phyloP scores from a whole-genome alignment of 2,113 vertebrate genomes.

The Protobothrops flavoviridis region DNA sequence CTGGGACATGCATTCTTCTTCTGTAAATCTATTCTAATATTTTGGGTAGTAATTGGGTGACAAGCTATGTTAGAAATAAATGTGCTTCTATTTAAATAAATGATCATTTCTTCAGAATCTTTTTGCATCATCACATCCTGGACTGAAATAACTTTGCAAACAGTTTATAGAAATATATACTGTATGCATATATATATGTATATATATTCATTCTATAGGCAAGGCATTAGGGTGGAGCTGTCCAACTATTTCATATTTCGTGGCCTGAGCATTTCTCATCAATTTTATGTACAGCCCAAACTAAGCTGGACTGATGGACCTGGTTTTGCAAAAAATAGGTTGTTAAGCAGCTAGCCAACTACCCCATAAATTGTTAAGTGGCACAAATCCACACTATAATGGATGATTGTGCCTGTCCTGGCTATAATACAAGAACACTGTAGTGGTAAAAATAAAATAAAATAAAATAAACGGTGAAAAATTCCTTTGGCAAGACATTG shows the following conservation, averaged over 20 bases:
- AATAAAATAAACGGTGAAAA: slow-evolving; percentile 37
- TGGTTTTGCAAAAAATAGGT: not conserved
- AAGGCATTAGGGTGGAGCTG: not conserved
- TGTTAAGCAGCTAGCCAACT: not conserved
- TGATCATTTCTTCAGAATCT: not conserved
- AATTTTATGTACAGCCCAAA: not conserved
- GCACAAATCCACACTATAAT: not conserved
- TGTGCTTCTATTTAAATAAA: not conserved
- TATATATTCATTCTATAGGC: not conserved
- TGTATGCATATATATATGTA: not conserved
- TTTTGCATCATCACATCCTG: not conserved
- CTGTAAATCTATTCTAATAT: slow-evolving; percentile 11
- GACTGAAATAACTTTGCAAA: slow-evolving; percentile 17
- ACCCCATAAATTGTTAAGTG: not conserved
- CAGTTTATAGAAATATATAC: not conserved
- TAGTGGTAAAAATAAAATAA: slow-evolving; percentile 43
- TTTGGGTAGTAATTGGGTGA: slow-evolving; percentile 8
- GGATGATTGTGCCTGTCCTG: slow-evolving; percentile 15
- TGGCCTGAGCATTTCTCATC: no score
- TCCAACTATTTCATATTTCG: not conserved
- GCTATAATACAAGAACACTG: slow-evolving; percentile 48
- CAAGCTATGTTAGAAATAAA: slow-evolving; percentile 4
- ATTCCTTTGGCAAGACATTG: slow-evolving; percentile 51
- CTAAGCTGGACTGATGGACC: not conserved
- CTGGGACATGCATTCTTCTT: not conserved